Conservation (phyloP, 2,888 invertebrate genomes). For the Mactromeris polynyma region DNA sequence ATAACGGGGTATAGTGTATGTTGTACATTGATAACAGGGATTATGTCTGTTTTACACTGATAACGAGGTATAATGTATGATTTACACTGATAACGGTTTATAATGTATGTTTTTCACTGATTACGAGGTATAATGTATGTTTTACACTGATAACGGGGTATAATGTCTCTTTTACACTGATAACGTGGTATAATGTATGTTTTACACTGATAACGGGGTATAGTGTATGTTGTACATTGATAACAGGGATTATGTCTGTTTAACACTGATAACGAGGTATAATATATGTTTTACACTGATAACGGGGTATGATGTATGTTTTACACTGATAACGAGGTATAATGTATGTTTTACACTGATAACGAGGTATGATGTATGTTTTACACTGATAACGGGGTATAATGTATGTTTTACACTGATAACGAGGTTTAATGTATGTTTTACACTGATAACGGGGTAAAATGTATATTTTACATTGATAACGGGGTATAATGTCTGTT, state of each 20-base stretch:
- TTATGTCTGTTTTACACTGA: too few relatives aligned
- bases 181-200: neutral
- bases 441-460: neutral
- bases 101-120: neutral
- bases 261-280: neutral
- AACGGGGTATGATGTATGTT: neutral
- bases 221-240: neutral
- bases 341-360: neutral
- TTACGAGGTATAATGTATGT: neutral
- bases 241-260: neutral
- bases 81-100: neutral
- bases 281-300: neutral
- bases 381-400: neutral
- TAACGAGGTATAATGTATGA: neutral
- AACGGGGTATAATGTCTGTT: neutral
- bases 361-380: neutral
- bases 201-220: neutral
- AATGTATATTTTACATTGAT: neutral
- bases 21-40: neutral
- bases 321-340: neutral
- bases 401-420: neutral
- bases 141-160: neutral
- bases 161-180: neutral
- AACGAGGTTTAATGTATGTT: neutral
- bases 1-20: neutral